Conservation (phyloP, 2,888 invertebrate genomes). For the Corythucha ciliata region DNA sequence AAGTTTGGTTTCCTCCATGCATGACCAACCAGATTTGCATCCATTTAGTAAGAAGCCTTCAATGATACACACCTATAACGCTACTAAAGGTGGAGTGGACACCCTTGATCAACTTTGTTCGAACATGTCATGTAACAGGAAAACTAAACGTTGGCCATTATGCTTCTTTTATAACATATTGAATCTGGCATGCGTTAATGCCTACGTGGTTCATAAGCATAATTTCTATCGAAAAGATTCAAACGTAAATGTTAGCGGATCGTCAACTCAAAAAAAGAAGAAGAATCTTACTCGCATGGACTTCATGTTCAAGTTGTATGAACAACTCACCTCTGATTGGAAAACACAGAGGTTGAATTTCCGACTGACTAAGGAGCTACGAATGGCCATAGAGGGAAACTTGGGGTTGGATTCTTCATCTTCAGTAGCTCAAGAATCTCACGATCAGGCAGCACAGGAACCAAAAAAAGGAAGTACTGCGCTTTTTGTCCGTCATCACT, state of each 20-base stretch:
- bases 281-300: conserved; percentile 1
- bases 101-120: conserved; percentile 20
- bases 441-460: too few species aligned
- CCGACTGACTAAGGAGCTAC: conserved; percentile 12
- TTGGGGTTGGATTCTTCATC: too few species aligned
- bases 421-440: too few species aligned
- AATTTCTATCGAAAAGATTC: conserved; percentile 4
- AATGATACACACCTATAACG: conserved; percentile 22
- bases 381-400: too few species aligned
- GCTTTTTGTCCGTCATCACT: too few species aligned
- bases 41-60: conserved; percentile 27
- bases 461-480: too few species aligned
- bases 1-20: conserved; percentile 33
- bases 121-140: conserved; percentile 30
- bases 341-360: conserved; percentile 5
- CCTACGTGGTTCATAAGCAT: conserved; percentile 17
- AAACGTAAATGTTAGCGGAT: neutral
- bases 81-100: conserved; percentile 24
- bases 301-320: conserved; percentile 18
- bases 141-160: conserved; percentile 34
- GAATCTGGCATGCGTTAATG: conserved; percentile 35
- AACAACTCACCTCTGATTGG: conserved; percentile 17
- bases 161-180: conserved; percentile 33
- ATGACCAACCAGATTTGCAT: conserved; percentile 30
- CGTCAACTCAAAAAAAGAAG: neutral